Conservation (phyloP, 2,888 invertebrate genomes). For the Dichetophora obliterata region DNA sequence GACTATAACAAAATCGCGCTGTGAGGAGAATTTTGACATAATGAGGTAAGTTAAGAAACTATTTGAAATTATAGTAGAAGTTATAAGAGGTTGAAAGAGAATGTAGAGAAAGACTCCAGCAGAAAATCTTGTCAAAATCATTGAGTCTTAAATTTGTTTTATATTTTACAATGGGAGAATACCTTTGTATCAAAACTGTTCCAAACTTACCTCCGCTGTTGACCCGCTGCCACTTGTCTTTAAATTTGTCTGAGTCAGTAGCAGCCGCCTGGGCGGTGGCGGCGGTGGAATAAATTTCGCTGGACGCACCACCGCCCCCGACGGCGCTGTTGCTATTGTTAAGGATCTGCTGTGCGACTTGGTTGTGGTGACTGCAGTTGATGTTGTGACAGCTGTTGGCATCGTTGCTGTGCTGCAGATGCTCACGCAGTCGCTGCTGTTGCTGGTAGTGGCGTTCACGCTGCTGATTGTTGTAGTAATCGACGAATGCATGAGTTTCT, state of each 20-base stretch:
- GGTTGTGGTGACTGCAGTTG: slow-evolving; percentile 46
- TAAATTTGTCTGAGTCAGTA: slow-evolving; percentile 67
- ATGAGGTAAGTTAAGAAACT: no score
- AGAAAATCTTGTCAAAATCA: no score
- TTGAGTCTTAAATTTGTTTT: no score
- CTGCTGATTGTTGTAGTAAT: slow-evolving; percentile 73
- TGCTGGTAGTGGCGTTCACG: slow-evolving; percentile 72
- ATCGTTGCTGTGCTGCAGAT: slow-evolving; percentile 34
- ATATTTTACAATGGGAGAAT: no score
- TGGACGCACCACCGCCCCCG: slow-evolving; percentile 45
- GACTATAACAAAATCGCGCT: no score
- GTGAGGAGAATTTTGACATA: no score
- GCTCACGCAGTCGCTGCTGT: slow-evolving; percentile 54
- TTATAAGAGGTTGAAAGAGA: no score
- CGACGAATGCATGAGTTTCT: slow-evolving; percentile 73
- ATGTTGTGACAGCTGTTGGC: slow-evolving; percentile 28
- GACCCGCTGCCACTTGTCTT: slow-evolving; percentile 52
- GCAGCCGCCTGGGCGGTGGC: slow-evolving; percentile 68
- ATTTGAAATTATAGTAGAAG: no score
- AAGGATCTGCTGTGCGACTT: slow-evolving; percentile 45
- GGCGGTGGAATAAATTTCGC: slow-evolving; percentile 59
- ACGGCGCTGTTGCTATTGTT: slow-evolving; percentile 47
- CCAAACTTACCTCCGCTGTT: slow-evolving; percentile 51
- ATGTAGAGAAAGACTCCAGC: no score
- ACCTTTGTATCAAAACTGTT: no score